phyloP scores from a whole-genome alignment of 2,888 invertebrate genomes.

The Rotaria macrura region DNA sequence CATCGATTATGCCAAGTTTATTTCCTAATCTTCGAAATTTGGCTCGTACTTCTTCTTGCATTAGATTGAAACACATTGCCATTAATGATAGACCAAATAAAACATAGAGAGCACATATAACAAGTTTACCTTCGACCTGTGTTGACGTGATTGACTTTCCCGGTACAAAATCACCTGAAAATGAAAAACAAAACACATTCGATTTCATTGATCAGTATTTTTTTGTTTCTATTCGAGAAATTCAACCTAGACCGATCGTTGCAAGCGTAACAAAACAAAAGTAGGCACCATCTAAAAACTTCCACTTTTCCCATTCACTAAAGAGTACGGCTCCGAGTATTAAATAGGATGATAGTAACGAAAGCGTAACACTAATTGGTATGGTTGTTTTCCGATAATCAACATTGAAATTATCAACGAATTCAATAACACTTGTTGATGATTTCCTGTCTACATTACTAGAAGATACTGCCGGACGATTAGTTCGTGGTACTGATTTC shows the following conservation, averaged over 20 bases:
- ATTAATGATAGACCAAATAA: conserved; percentile 32
- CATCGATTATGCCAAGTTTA: conserved; percentile 32
- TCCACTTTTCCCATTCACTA: conserved; percentile 29
- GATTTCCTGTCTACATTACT: not conserved
- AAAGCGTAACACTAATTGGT: conserved; percentile 33
- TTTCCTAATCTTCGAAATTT: conserved; percentile 32
- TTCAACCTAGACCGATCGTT: conserved; percentile 30
- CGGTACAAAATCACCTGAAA: conserved; percentile 32
- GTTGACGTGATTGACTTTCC: conserved; percentile 31
- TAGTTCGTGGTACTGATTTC: not conserved
- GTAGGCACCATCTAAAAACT: conserved; percentile 32
- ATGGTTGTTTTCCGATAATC: conserved; percentile 33
- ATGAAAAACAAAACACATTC: no score
- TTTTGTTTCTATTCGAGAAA: no score
- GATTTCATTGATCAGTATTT: no score
- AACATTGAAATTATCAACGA: conserved; percentile 24
- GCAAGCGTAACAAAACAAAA: conserved; percentile 34
- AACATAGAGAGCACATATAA: conserved; percentile 33
- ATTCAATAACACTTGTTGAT: conserved; percentile 16
- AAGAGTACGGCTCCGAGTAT: conserved; percentile 29
- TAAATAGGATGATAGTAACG: conserved; percentile 30
- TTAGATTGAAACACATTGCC: conserved; percentile 34
- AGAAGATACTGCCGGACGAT: not conserved
- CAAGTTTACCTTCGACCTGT: conserved; percentile 25
- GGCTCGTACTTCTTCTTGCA: conserved; percentile 34